Conservation (phyloP, 2,797 vertebrate species). For the Danio kyathit region DNA sequence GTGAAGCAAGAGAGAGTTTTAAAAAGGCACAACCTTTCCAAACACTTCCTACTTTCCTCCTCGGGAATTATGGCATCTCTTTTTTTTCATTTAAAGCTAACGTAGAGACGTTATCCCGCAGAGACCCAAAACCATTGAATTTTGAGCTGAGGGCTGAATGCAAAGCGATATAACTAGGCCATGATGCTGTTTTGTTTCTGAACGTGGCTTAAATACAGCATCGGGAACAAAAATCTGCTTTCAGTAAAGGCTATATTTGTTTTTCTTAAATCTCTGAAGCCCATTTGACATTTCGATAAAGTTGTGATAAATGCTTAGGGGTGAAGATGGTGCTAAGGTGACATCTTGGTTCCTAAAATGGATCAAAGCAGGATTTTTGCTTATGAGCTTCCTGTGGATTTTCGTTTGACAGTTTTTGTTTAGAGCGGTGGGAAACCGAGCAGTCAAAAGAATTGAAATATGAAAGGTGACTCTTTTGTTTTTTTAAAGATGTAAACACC, state of each 20-base stretch:
- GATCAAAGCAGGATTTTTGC: constrained; percentile 37
- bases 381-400: constrained; percentile 41
- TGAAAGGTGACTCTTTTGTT: constrained; percentile 35
- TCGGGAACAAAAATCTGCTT: constrained; percentile 15
- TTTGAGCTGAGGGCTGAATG: constrained; percentile 45
- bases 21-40: constrained; percentile 57
- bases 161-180: constrained; percentile 57
- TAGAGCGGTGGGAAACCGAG: neutral
- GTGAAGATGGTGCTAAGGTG: constrained; percentile 31
- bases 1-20: constrained; percentile 67
- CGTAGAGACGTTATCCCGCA: constrained; percentile 37
- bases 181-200: constrained; percentile 41
- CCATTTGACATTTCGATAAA: constrained; percentile 49
- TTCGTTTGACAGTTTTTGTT: constrained; percentile 16
- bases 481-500: constrained; percentile 33
- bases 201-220: constrained; percentile 48
- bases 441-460: constrained; percentile 25
- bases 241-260: constrained; percentile 47
- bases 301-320: constrained; percentile 54
- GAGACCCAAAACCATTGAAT: constrained; percentile 47
- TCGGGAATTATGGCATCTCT: constrained; percentile 51
- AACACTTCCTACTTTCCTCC: constrained; percentile 43
- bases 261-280: constrained; percentile 51
- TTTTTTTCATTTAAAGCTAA: constrained; percentile 52
- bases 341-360: constrained; percentile 46